Evolutionary conservation across 2,113 vertebrate species (phyloP), one percentile per base, ranked within the genome.

Genomic region (Bujurquina vittata): DNA sequence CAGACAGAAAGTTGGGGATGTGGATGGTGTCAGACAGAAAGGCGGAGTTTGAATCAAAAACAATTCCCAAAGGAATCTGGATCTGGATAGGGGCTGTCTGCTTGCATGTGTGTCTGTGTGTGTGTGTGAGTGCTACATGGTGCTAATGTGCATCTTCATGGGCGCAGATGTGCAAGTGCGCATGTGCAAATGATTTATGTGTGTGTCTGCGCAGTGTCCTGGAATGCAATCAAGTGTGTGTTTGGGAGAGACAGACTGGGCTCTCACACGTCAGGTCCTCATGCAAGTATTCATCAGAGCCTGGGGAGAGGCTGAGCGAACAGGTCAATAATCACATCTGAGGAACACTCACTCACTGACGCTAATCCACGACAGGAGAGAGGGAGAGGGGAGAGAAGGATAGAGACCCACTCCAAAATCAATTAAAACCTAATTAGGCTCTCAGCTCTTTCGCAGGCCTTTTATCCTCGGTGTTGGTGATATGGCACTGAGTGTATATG

Each of bases 351-450:
- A 87, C 93, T 94, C 92, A 84, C 93, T 90, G 88, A 90, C 89
- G 92, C 92, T 95, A 95, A 95, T 95, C 94, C 93, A 94, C 81
- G 90, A 89, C 91, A 92, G 94, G 90, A 91, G 87, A 91, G 89
- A 91, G 61, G 61, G 35, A 60, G 58, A 83, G 84, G 79, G 78
- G 69, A 77, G 60, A 80, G 83, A 83, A 49, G 82, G 84, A 86
- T 77, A 93, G 90, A 93, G 92, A 92, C 91, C 93, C 93, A 94
- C 92, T 93, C 91, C 93, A 93, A 95, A 95, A 96, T 96, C 95
- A 94, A 96, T 96, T 95, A 95, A 95, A 96, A 94, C 92, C 95
- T 95, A 94, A 96, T 96, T 95, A 95, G 91, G 91, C 93, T 92
- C 90, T 91, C 91, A 86, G 92, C 93, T 90, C 81, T 80, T 94